phyloP scores from a whole-genome alignment of 2,797 vertebrate genomes.

The Sebastes nivosus region DNA sequence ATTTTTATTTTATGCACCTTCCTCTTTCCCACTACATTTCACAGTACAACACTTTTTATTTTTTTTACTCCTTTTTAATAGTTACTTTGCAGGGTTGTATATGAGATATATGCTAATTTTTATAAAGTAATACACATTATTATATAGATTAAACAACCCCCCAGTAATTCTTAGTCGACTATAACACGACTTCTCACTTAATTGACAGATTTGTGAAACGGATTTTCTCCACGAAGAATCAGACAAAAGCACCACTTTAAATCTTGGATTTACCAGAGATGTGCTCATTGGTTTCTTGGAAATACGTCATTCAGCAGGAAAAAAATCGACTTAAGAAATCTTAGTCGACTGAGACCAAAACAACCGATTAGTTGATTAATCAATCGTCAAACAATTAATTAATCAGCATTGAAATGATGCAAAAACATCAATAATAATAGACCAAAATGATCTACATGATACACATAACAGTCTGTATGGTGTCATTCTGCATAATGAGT shows the following conservation, averaged over 20 bases:
- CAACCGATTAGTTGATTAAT: no score
- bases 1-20: background rate
- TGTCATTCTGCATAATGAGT: background rate
- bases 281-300: no score
- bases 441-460: background rate
- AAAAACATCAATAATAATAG: background rate
- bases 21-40: background rate
- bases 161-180: background rate
- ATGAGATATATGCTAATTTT: background rate
- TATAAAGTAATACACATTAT: background rate
- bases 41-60: accelerated
- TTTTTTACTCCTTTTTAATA: background rate
- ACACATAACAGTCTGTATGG: background rate
- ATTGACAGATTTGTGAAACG: no score
- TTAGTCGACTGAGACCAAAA: no score
- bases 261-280: no score
- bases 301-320: no score
- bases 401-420: no score
- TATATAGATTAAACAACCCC: background rate
- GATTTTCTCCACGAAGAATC: no score
- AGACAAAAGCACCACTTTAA: no score
- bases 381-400: no score
- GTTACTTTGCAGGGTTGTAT: background rate
- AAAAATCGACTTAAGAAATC: no score
- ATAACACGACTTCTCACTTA: no score